Evolutionary conservation across 2,113 vertebrate species (phyloP).

Genomic region (Gallinago media): DNA sequence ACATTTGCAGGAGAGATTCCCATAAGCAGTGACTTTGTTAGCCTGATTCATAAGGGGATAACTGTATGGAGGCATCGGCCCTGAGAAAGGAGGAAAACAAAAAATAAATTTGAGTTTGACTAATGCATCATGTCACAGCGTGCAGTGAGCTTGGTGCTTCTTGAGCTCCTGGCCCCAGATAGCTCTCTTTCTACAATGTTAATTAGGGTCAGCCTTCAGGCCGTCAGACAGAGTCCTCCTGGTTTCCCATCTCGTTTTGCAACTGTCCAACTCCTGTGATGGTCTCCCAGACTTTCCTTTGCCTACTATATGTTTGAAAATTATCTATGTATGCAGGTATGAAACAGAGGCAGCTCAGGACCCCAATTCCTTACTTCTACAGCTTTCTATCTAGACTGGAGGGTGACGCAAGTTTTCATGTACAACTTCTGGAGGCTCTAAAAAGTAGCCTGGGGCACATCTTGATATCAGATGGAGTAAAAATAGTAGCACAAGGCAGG

Average conservation of each 20-base stretch:
- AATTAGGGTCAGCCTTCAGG: background rate
- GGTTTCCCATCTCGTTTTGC: background rate
- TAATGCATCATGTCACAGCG: background rate
- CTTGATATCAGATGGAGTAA: background rate
- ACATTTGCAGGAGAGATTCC: background rate
- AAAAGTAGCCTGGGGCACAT: no score
- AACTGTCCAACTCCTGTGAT: background rate
- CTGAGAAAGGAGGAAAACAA: background rate
- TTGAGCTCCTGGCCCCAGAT: background rate
- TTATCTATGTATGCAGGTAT: background rate
- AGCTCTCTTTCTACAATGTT: background rate
- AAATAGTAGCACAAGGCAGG: no score
- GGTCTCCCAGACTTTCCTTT: background rate
- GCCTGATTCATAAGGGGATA: background rate
- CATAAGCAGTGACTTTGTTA: background rate
- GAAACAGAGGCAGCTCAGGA: background rate
- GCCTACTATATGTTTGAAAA: background rate
- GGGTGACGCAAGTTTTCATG: background rate
- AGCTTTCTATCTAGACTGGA: background rate
- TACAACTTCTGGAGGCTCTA: background rate
- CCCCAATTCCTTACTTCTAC: background rate
- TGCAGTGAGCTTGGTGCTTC: background rate
- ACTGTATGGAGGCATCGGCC: background rate
- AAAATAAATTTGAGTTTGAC: background rate
- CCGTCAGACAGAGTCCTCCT: background rate